Evolutionary conservation across 2,113 vertebrate genomes (phyloP).

Genomic region (Cochlearius cochlearius): DNA sequence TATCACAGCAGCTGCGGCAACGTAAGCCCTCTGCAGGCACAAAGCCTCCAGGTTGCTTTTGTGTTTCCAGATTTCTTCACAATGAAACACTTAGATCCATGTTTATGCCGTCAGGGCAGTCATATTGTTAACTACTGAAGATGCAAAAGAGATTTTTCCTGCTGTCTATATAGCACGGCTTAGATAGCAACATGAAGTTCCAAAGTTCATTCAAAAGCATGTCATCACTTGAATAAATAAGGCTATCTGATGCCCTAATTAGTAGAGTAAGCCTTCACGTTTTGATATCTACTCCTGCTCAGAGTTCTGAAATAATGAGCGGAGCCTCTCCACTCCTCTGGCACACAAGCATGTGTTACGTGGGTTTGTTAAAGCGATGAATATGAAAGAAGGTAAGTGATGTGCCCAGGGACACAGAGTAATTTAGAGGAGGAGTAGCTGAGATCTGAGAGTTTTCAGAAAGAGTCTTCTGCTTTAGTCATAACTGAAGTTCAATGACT

Average conservation of each 20-base stretch:
- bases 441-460: neutral
- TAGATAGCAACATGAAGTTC: neutral
- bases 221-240: constrained; percentile 15
- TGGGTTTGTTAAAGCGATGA: neutral
- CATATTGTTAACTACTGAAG: neutral
- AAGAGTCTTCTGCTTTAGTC: neutral
- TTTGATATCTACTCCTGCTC: neutral
- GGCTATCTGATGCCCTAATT: constrained; percentile 5
- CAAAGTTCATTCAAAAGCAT: constrained; percentile 21
- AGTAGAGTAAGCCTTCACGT: constrained; percentile 9
- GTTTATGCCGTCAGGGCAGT: neutral
- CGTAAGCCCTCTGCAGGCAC: neutral
- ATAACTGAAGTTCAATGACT: neutral
- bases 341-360: neutral
- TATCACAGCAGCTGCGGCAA: neutral
- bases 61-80: neutral
- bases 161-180: neutral
- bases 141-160: neutral
- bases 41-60: neutral
- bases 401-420: neutral
- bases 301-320: constrained; percentile 37
- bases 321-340: neutral
- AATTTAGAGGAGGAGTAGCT: neutral
- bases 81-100: neutral
- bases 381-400: neutral